Evolutionary conservation across 2,113 vertebrate species (phyloP), one percentile per base, ranked within the genome.

Genomic region (Gallinago jamesoni): DNA sequence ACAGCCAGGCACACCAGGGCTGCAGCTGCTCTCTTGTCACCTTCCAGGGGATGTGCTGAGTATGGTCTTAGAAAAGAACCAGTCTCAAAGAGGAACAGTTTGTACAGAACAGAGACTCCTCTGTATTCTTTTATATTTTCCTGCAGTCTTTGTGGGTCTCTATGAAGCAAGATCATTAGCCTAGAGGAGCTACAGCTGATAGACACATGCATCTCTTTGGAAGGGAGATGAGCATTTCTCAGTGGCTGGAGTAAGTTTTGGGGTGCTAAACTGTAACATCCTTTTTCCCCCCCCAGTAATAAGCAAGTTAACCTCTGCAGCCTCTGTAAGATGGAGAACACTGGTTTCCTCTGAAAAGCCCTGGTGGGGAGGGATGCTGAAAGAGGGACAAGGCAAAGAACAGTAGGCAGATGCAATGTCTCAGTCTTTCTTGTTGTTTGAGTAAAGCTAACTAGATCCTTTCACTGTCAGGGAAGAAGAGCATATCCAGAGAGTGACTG

Each of bases 241-340:
- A n/a, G 33, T 16, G 45, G 31, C 18, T 76, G 47, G 33, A 53
- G 27, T 21, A 31, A 11, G 6, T 33, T 35, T 35, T 24, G 8
- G 3, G 20, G 10, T 37, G 24, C 31, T 55, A 9, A 20, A 1
- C 2, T 39, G 33, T 18, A 68, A 28, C 5, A 0, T 33, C 9
- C 11, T 56, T 73, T 67, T 68, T 37, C 35, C 35, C 17, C 25
- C 25, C 16, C 25, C 59, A 56, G 20, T 27, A 24, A 30, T 13
- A 11, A 37, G 10, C 28, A 50, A 33, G 19, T 5, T 30, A 10
- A 24, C 7, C 4, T 45, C 50, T 47, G 52, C 2, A 0, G 41
- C 18, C 14, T 52, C 31, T 68, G n/a, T 53, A 8, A 68, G 21
- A 7, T 2, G 35, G 37, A 3, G 25, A 68, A 18, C 76, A 33